Percentiles rank a stretch among this genome's conserved stretches.
phyloP scores from a whole-genome alignment of 2,888 invertebrate genomes.

The Drosophila meridiana region DNA sequence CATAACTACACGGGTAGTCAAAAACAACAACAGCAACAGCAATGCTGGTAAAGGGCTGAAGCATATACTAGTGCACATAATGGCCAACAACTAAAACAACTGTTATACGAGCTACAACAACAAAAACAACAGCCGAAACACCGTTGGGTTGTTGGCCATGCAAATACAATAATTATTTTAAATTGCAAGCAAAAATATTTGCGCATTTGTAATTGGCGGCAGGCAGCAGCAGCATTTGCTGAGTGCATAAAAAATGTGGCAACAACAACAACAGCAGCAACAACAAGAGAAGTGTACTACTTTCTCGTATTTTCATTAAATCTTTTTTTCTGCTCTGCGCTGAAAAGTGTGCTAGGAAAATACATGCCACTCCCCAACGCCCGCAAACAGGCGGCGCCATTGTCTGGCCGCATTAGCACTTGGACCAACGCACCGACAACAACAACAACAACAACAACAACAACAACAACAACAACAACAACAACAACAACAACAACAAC shows the following conservation, averaged over 20 bases:
- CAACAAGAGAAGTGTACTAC: constrained; percentile 8
- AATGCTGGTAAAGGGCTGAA: constrained; percentile 1
- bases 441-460: constrained; percentile 29
- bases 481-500: constrained; percentile 29
- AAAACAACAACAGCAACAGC: constrained; percentile 6
- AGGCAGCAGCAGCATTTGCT: constrained; percentile 5
- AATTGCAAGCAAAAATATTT: constrained; percentile 70
- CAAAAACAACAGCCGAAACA: constrained; percentile 14
- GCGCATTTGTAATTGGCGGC: constrained; percentile 73
- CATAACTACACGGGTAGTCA: constrained; percentile 9
- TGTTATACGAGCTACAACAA: constrained; percentile 3
- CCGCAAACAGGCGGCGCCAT: constrained; percentile 44
- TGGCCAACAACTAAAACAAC: constrained; percentile 34
- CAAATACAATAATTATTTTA: constrained; percentile 72
- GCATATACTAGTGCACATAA: constrained; percentile 26
- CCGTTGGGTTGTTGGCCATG: constrained; percentile 24
- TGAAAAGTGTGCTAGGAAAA: constrained; percentile 40
- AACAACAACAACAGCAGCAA: constrained; percentile 18
- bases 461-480: constrained; percentile 41
- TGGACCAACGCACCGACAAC: constrained; percentile 60
- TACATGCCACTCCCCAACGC: constrained; percentile 1
- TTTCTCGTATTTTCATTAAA: constrained; percentile 60
- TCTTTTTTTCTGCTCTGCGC: constrained; percentile 34
- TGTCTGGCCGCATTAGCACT: constrained; percentile 79
- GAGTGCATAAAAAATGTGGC: constrained; percentile 15